phyloP scores from a whole-genome alignment of 2,888 invertebrate genomes.

The Diaperis boleti region DNA sequence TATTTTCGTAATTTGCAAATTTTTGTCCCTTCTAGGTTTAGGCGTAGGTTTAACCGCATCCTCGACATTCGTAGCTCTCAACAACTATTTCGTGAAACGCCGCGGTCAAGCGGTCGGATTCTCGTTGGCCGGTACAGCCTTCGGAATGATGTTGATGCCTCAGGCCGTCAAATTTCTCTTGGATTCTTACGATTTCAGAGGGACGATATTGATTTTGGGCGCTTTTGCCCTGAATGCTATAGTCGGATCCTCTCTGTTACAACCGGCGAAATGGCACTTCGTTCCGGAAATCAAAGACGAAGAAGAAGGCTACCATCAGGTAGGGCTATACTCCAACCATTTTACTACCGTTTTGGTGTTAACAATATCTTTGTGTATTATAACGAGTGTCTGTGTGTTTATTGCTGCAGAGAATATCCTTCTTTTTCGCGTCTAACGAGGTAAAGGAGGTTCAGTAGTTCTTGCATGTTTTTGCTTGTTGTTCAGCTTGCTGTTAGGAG shows the following conservation, averaged over 20 bases:
- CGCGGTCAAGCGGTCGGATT: slow-evolving; percentile 84
- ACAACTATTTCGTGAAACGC: slow-evolving; percentile 81
- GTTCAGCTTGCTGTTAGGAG: neutral
- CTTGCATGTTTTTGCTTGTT: slow-evolving; percentile 12
- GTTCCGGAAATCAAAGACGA: slow-evolving; percentile 71
- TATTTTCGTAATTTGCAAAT: neutral
- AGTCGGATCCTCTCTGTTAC: slow-evolving; percentile 76
- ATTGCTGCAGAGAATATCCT: slow-evolving; percentile 64
- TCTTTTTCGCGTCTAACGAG: slow-evolving; percentile 65
- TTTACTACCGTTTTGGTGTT: too few species aligned
- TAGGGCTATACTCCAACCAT: slow-evolving; percentile 47
- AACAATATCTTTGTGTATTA: too few species aligned
- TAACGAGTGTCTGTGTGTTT: slow-evolving; percentile 48
- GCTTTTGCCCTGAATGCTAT: slow-evolving; percentile 77
- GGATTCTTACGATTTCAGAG: slow-evolving; percentile 74
- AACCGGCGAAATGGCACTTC: slow-evolving; percentile 80
- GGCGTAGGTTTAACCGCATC: slow-evolving; percentile 83
- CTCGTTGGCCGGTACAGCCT: slow-evolving; percentile 83
- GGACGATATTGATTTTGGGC: slow-evolving; percentile 77
- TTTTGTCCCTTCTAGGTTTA: slow-evolving; percentile 70
- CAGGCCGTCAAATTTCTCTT: slow-evolving; percentile 77
- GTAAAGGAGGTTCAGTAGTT: slow-evolving; percentile 53
- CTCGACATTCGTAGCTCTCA: slow-evolving; percentile 82
- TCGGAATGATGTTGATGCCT: slow-evolving; percentile 85
- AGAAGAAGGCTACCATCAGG: slow-evolving; percentile 66